phyloP scores from a whole-genome alignment of 2,113 vertebrate genomes.

The Morone saxatilis region DNA sequence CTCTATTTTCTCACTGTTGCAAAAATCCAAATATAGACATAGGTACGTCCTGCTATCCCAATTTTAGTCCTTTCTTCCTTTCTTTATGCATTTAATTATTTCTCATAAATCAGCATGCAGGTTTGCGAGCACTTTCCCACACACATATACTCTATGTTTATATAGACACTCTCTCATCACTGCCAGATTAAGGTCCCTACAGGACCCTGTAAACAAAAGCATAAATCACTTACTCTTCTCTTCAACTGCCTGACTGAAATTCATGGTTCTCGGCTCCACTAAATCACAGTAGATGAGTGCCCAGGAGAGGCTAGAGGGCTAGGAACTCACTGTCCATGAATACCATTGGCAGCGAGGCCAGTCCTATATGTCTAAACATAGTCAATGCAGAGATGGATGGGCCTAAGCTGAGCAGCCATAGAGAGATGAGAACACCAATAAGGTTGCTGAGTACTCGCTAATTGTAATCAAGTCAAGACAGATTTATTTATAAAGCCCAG shows the following conservation, averaged over 20 bases:
- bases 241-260: conserved; percentile 60
- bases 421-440: conserved; percentile 3
- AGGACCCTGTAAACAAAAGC: conserved; percentile 67
- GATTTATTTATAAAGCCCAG: neutral
- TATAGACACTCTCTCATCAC: conserved; percentile 26
- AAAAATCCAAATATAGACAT: neutral
- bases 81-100: neutral
- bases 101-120: conserved; percentile 2
- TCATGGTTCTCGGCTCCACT: conserved; percentile 56
- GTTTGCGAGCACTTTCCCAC: neutral
- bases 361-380: conserved; percentile 57
- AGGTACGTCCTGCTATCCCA: neutral
- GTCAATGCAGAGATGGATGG: conserved; percentile 54
- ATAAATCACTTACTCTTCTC: conserved; percentile 60
- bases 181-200: conserved; percentile 52
- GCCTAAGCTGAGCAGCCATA: neutral
- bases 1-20: neutral
- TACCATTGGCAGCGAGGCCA: conserved; percentile 55
- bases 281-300: conserved; percentile 60
- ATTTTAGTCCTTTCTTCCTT: neutral
- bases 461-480: conserved; percentile 2
- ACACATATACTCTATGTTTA: conserved; percentile 7
- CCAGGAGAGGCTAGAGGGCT: conserved; percentile 44
- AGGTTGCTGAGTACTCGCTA: neutral
- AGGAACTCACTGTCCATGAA: conserved; percentile 66